Evolutionary conservation across 2,797 vertebrate species (phyloP), one percentile per base, ranked within the genome.

Genomic region (Gymnoscopelus braueri): DNA sequence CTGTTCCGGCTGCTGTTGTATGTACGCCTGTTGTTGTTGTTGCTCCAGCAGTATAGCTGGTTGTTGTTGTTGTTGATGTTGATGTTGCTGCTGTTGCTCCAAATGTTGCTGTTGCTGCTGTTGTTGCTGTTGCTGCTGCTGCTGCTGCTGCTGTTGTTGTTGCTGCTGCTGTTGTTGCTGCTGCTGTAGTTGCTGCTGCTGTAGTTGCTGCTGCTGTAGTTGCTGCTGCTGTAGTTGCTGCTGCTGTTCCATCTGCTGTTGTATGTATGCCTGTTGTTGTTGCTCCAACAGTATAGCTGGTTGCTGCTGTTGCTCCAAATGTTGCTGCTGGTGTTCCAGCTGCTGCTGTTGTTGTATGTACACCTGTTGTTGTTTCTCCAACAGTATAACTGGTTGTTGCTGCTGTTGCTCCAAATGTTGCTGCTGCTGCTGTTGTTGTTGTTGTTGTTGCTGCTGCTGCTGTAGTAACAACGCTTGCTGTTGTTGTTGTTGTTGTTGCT

Each of bases 71-170:
- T 88, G 88, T 19, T 19, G 19, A 19, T 19, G 19, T 19, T 19
- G 19, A 19, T 19, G 19, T 19, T 19, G 19, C 19, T 19, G 19
- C 19, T 87, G 87, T 60, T 92, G 87, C 63, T 87, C 84, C 64
- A 87, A 79, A 60, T 93, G 92, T 51, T 90, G 79, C 29, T 90
- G 88, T 49, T 88, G 71, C 65, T 87, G 88, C 6, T 78, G 72
- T 11, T 80, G 71, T 9, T 84, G 82, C 48, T 71, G 76, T 32
- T 78, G 76, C 26, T 76, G 73, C 49, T 78, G 77, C 7, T 79
- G 69, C 26, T 81, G 82, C 44, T 75, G 74, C 13, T 79, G 80
- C 60, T 83, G 79, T 24, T 80, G 61, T 10, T 87, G 89, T n/a
- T 92, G 86, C 63, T 91, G 77, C 49, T 91, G 73, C 52, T 84